Base-by-base conservation (phyloP, 1,140 invertebrate species). In the Calosoma granatense region DNA sequence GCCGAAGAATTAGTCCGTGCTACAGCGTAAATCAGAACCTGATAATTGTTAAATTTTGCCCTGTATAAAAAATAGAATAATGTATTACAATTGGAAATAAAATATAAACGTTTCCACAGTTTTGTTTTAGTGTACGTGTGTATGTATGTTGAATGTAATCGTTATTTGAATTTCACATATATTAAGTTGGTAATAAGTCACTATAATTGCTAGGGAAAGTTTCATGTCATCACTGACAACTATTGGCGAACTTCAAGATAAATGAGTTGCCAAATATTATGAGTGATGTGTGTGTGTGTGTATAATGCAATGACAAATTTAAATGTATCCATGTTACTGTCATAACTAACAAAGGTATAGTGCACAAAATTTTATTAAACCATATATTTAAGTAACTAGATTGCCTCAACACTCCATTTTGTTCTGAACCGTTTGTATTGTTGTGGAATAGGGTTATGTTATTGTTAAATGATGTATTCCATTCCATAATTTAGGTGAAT, bases 1-100 rank as follows among this genome's bases (percentile, higher is more conserved):
- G 90, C 86, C 51, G 92, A 98, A 77, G 92, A 92, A 62, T 78
- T 98, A 64, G 85, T 94, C 43, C 90, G 90, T 74, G 93, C 94
- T 61, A 76, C 82, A 20, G 78, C 84, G 70, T 85, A 82, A 79
- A 71, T 60, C 51, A 55, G 59, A 22, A 61, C n/a, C 17, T 47
- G 17, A 12, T 47, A 11, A 6, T 47, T 47, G 17, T 47, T 12
- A 47, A 47, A 47, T 4, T 11, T 47, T 36, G 26, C n/a, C n/a
- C 26, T 36, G 26, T 36, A 36, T 36, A 36, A 36, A 36, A 11
- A 47, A 12, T 47, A 47, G 41, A 9, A 9, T 47, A 47, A 9
- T 47, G 41, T 47, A 47, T 12, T 47, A 47, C 4, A 17, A 12
- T 11, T 9, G 41, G 41, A 47, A 47, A 47, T 47, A 47, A 47